Conservation (phyloP, 2,888 invertebrate species). For the Apamea anceps region DNA sequence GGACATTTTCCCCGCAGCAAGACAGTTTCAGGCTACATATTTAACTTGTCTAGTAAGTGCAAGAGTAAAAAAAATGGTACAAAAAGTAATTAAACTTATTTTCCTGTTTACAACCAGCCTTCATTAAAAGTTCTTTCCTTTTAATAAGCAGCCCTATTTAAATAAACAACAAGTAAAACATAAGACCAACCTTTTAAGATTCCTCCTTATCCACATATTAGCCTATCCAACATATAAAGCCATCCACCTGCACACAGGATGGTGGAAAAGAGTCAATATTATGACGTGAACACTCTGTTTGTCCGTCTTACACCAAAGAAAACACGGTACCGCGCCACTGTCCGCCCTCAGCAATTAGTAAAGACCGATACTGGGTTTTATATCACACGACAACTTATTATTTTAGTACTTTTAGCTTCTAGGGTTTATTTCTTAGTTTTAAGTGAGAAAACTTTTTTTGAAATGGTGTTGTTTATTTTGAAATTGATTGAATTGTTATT, state of each 20-base stretch:
- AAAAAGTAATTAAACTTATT: background rate
- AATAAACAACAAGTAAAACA: background rate
- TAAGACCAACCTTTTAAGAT: background rate
- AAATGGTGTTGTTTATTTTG: constrained; percentile 13
- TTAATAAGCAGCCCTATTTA: background rate
- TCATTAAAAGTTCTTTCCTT: background rate
- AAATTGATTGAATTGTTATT: background rate
- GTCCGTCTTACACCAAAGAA: constrained; percentile 52
- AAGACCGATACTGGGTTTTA: constrained; percentile 51
- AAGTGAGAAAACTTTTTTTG: constrained; percentile 5
- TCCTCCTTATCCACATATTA: background rate
- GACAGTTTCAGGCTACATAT: background rate
- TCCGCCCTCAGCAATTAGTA: constrained; percentile 64
- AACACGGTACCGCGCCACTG: constrained; percentile 49
- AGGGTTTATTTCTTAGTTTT: constrained; percentile 12
- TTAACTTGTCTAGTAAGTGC: background rate
- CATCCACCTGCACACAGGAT: constrained; percentile 30
- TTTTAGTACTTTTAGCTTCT: constrained; percentile 7
- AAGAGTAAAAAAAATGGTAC: background rate
- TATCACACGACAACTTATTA: constrained; percentile 48
- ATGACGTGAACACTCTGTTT: constrained; percentile 58
- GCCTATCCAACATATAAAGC: background rate
- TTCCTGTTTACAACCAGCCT: background rate
- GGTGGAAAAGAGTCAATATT: constrained; percentile 58
- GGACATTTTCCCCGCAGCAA: no score